Evolutionary conservation across 2,113 vertebrate species (phyloP).

Genomic region (Bostrychus sinensis): DNA sequence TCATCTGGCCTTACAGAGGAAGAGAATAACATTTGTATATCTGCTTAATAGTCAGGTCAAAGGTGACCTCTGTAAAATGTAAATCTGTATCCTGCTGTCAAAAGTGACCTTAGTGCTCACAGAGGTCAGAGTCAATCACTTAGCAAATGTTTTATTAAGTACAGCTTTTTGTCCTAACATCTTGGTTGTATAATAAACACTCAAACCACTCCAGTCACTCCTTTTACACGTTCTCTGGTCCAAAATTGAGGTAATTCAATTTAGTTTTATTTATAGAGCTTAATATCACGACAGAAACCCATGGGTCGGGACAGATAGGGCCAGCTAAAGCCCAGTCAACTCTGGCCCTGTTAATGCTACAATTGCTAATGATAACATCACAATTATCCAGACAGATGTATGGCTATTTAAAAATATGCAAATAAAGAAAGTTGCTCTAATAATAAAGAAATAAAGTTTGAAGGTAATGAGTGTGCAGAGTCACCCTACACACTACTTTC

Average conservation of each 20-base stretch:
- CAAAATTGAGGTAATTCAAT: too few species aligned
- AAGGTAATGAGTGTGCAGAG: background rate
- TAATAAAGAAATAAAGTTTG: background rate
- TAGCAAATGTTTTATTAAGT: background rate
- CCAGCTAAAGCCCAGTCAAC: too few species aligned
- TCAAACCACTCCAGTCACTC: background rate
- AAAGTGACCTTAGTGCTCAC: background rate
- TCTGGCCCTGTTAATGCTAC: too few species aligned
- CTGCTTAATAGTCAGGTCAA: conserved; percentile 16
- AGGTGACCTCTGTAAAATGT: background rate
- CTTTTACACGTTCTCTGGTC: too few species aligned
- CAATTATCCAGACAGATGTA: too few species aligned
- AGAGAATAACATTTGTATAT: conserved; percentile 14
- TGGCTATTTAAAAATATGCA: background rate
- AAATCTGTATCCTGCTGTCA: conserved; percentile 3
- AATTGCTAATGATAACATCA: too few species aligned
- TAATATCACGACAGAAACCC: too few species aligned
- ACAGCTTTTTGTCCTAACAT: background rate
- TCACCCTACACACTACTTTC: background rate
- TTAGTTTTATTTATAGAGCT: too few species aligned
- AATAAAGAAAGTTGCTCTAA: background rate
- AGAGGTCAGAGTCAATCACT: background rate
- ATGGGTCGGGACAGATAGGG: too few species aligned
- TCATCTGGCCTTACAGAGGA: conserved; percentile 10
- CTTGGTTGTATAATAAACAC: background rate